Conservation (phyloP, 2,888 invertebrate genomes). For the Silvanus unidentatus region DNA sequence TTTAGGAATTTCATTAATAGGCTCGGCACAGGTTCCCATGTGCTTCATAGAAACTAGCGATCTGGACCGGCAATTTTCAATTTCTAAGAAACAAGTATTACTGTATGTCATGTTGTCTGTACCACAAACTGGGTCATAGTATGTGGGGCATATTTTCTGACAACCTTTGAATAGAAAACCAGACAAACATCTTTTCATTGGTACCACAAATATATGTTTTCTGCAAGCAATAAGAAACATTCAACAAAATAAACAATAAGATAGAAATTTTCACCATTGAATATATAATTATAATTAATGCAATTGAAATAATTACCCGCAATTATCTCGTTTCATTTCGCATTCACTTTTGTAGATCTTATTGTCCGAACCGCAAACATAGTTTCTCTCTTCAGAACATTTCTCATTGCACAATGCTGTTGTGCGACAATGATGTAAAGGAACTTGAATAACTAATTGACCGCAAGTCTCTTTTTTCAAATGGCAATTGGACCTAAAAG, state of each 20-base stretch:
- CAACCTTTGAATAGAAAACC: slow-evolving; percentile 84
- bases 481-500: slow-evolving; percentile 70
- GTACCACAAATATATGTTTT: slow-evolving; percentile 87
- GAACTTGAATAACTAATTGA: slow-evolving; percentile 77
- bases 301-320: slow-evolving; percentile 55
- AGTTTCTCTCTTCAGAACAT: slow-evolving; percentile 66
- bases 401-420: slow-evolving; percentile 77
- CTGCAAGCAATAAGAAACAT: slow-evolving; percentile 51
- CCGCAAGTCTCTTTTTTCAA: slow-evolving; percentile 78
- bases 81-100: slow-evolving; percentile 85
- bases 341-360: slow-evolving; percentile 86
- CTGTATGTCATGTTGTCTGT: slow-evolving; percentile 88
- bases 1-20: slow-evolving; percentile 75
- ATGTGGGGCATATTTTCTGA: slow-evolving; percentile 77
- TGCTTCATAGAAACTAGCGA: slow-evolving; percentile 71
- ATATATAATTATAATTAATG: slow-evolving; percentile 1
- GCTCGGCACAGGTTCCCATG: slow-evolving; percentile 80
- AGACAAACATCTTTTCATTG: slow-evolving; percentile 77
- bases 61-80: slow-evolving; percentile 84
- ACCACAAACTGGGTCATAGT: slow-evolving; percentile 90
- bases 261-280: not conserved
- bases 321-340: slow-evolving; percentile 85
- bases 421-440: slow-evolving; percentile 76
- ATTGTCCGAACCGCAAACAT: slow-evolving; percentile 86
- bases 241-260: no score